Evolutionary conservation across 2,113 vertebrate genomes (phyloP).

Genomic region (Dipodomys merriami): DNA sequence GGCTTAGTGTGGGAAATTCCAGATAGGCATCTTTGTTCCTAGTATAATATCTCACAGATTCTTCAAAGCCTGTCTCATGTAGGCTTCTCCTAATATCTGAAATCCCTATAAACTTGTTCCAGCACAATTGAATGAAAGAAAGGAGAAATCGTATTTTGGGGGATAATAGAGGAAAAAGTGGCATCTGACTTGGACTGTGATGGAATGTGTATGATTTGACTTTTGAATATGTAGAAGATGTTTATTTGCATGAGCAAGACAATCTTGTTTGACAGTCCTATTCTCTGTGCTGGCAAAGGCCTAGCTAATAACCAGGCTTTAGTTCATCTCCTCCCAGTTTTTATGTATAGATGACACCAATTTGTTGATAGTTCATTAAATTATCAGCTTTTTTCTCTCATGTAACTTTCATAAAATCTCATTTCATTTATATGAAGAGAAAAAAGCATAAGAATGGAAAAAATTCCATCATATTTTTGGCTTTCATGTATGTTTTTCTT

Average conservation of each 20-base stretch:
- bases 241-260: not conserved
- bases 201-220: not conserved
- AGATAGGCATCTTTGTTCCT: slow-evolving; percentile 2
- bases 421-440: slow-evolving; percentile 24
- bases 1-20: not conserved
- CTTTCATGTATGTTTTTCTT: not conserved
- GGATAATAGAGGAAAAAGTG: not conserved
- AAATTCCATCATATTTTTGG: not conserved
- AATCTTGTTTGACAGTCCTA: not conserved
- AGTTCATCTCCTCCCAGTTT: not conserved
- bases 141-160: not conserved
- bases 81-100: not conserved
- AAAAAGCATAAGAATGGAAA: not conserved
- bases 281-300: not conserved
- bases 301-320: not conserved
- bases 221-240: not conserved
- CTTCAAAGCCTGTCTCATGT: not conserved
- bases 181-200: not conserved
- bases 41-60: not conserved
- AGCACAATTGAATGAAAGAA: not conserved
- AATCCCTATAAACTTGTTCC: not conserved
- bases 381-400: slow-evolving; percentile 1
- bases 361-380: not conserved
- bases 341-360: not conserved
- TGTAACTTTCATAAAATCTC: slow-evolving; percentile 29